Conservation (phyloP, 2,888 invertebrate species). For the Pyralis farinalis region DNA sequence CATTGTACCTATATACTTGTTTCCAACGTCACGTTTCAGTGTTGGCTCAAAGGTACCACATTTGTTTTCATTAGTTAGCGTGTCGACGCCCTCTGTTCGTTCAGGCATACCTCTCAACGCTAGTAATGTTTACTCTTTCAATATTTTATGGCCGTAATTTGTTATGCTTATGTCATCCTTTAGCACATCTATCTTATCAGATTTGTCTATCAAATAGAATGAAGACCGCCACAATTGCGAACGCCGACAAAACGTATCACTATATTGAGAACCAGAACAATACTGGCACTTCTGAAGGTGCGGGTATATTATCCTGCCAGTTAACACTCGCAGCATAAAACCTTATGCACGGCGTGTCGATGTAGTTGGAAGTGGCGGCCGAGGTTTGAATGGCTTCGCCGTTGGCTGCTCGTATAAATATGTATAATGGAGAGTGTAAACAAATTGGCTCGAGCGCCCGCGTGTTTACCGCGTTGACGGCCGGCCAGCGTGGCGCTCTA, state of each 20-base stretch:
- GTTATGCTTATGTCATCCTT: not conserved
- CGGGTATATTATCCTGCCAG: not conserved
- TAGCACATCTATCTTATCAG: not conserved
- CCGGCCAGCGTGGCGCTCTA: slow-evolving; percentile 35
- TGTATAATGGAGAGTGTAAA: slow-evolving; percentile 47
- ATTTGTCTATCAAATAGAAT: not conserved
- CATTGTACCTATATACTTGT: slow-evolving; percentile 19
- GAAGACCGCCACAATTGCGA: not conserved
- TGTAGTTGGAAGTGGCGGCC: not conserved
- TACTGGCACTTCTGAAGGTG: not conserved
- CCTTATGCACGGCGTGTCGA: not conserved
- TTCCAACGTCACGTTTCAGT: slow-evolving; percentile 19
- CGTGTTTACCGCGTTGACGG: slow-evolving; percentile 62
- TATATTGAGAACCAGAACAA: not conserved
- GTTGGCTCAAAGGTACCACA: slow-evolving; percentile 26
- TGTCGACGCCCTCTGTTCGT: slow-evolving; percentile 50
- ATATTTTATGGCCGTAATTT: slow-evolving; percentile 30
- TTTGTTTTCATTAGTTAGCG: slow-evolving; percentile 35
- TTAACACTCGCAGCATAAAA: not conserved
- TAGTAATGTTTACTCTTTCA: slow-evolving; percentile 42
- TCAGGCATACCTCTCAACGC: slow-evolving; percentile 36
- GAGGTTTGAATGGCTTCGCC: slow-evolving; percentile 1
- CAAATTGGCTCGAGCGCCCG: slow-evolving; percentile 38
- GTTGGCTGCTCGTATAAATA: slow-evolving; percentile 18
- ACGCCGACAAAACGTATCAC: not conserved